Percentiles rank a stretch among this genome's conserved stretches.
Conservation (phyloP, 2,797 vertebrate species). For the Platalea minor region DNA sequence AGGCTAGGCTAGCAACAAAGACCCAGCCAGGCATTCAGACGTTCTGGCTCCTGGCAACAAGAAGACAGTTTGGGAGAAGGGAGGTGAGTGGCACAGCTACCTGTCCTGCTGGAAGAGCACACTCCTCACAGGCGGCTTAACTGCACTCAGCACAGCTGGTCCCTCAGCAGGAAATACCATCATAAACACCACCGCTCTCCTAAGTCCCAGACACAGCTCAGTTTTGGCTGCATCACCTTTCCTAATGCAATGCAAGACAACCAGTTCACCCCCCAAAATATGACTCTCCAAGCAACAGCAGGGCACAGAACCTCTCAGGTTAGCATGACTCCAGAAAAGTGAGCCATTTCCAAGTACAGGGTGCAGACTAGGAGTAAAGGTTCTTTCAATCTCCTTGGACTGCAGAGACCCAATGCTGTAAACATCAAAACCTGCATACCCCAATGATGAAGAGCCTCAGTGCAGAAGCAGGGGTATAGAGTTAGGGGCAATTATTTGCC, state of each 20-base stretch:
- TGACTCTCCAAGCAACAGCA: not conserved
- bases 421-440: not conserved
- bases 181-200: not conserved
- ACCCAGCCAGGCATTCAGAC: not conserved
- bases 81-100: not conserved
- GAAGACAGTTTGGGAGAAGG: fast-evolving
- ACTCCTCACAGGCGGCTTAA: not conserved
- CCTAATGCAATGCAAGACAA: not conserved
- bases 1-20: not conserved
- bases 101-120: not conserved
- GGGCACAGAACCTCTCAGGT: not conserved
- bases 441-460: not conserved
- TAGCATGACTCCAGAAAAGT: not conserved
- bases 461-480: not conserved
- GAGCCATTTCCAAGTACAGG: not conserved
- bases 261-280: not conserved
- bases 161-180: not conserved
- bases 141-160: not conserved
- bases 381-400: not conserved
- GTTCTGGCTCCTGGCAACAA: not conserved
- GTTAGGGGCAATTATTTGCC: not conserved
- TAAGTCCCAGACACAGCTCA: not conserved
- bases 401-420: not conserved
- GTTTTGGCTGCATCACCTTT: not conserved
- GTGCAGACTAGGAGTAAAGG: not conserved